Evolutionary conservation across 2,888 invertebrate species (phyloP), one percentile per base, ranked within the genome.

Genomic region (Cremastinae sp.): DNA sequence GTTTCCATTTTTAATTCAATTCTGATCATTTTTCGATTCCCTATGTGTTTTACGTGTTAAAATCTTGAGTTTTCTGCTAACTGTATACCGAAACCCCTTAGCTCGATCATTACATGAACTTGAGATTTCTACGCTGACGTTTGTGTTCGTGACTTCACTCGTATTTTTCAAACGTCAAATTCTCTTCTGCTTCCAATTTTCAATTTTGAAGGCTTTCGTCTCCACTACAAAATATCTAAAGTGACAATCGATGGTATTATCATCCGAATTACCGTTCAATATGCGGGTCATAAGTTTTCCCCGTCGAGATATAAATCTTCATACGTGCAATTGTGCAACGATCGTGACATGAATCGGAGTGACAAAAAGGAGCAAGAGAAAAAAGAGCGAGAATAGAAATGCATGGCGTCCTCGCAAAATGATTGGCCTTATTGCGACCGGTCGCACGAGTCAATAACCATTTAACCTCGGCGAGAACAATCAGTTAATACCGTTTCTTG

Each of bases 401-500:
- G 28, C 28, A 28, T 82, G 74, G 78, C 82, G 85, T 81, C 85
- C 88, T 87, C 85, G 86, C 79, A 79, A 70, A 81, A 80, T 86
- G 86, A 87, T 87, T 87, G 87, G 83, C 83, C 84, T 86, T 84
- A 88, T 89, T 88, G 83, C 79, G 76, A 82, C 82, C 79, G 84
- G 83, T 84, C 83, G 82, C 83, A 82, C 82, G 76, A 86, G 87
- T 88, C 88, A 88, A 88, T 85, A 87, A 86, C 83, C 86, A 86
- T 84, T 88, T 85, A 84, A 87, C 85, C 82, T 82, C 78, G 47
- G 2, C 49, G 61, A 35, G 28, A 49, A 55, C 39, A 45, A 53
- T 53, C 55, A 65, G 66, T 43, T 61, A 47, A 47, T 37, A 74
- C 41, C 16, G 12, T 14, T 53, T 65, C 28, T 2, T 1, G 10